A percentile compares a stretch with the other conserved stretches of the same genome.
Conservation (phyloP, 2,888 invertebrate genomes). For the Nudaria mundana region DNA sequence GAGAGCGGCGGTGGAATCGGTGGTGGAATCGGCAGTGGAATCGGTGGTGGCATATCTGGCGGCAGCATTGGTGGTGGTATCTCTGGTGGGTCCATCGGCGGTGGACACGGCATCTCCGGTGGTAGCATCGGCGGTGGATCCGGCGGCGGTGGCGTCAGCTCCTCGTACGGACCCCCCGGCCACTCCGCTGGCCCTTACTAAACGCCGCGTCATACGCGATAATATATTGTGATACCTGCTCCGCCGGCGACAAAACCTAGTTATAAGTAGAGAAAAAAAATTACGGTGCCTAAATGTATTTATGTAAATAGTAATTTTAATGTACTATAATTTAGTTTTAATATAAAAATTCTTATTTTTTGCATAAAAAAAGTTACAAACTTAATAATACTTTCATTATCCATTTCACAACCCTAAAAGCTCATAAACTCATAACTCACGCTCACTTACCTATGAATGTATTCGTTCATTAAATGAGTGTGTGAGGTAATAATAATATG, state of each 20-base stretch:
- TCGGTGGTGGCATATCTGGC: conserved; percentile 26
- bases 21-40: conserved; percentile 31
- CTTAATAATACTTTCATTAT: conserved; percentile 21
- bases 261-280: conserved; percentile 78
- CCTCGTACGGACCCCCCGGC: conserved; percentile 84
- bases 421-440: background rate
- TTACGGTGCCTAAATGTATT: conserved; percentile 82
- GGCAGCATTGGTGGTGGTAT: conserved; percentile 35
- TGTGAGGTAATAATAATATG: background rate
- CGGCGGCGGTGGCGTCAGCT: conserved; percentile 70
- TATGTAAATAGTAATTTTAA: conserved; percentile 82
- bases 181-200: conserved; percentile 87
- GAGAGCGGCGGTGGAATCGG: conserved; percentile 53
- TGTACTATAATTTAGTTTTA: conserved; percentile 74
- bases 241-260: conserved; percentile 73
- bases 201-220: conserved; percentile 53
- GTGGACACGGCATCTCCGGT: conserved; percentile 44
- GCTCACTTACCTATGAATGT: background rate
- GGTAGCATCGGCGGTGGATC: conserved; percentile 35
- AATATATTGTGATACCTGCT: conserved; percentile 78
- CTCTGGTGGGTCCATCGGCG: conserved; percentile 34
- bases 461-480: background rate
- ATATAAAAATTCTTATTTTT: conserved; percentile 71
- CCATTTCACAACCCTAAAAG: background rate
- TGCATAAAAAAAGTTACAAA: conserved; percentile 67